phyloP scores from a whole-genome alignment of 2,888 invertebrate genomes.

The Omphaloscelis lunosa region DNA sequence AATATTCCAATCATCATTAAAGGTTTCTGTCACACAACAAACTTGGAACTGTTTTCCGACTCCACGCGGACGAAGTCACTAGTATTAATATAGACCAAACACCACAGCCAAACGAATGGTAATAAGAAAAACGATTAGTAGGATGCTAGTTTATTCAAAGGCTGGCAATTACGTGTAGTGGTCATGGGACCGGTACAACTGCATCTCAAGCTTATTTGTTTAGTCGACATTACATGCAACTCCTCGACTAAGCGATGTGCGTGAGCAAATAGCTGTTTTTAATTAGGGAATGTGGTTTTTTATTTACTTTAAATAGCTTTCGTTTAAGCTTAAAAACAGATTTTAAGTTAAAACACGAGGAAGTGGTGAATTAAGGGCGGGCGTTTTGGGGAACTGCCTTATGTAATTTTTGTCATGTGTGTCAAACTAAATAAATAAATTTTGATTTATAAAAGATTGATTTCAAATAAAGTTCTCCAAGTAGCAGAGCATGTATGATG shows the following conservation, averaged over 20 bases:
- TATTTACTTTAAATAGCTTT: constrained; percentile 12
- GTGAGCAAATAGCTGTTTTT: constrained; percentile 25
- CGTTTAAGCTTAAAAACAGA: not conserved
- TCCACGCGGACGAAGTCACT: not conserved
- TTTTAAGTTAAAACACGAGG: not conserved
- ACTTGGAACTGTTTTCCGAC: not conserved
- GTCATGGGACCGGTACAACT: constrained; percentile 54
- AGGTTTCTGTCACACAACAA: not conserved
- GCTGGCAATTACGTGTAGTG: constrained; percentile 40
- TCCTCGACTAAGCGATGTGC: constrained; percentile 15
- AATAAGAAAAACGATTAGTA: constrained; percentile 34
- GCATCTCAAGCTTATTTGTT: constrained; percentile 55
- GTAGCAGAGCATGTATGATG: not conserved
- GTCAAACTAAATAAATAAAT: not conserved
- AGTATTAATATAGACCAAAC: not conserved
- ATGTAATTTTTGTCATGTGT: not conserved
- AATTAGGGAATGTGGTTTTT: constrained; percentile 1
- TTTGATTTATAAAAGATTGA: not conserved
- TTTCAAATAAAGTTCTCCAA: not conserved
- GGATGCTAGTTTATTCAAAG: constrained; percentile 38
- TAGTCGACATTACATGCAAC: constrained; percentile 31
- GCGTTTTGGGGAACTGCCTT: not conserved
- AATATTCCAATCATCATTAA: not conserved
- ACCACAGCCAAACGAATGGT: not conserved
- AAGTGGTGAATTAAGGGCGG: not conserved